Evolutionary conservation across 30 jellyfish, hydroid and myxozoan species (phyloP).

Genomic region (Catostylus mosaicus): DNA sequence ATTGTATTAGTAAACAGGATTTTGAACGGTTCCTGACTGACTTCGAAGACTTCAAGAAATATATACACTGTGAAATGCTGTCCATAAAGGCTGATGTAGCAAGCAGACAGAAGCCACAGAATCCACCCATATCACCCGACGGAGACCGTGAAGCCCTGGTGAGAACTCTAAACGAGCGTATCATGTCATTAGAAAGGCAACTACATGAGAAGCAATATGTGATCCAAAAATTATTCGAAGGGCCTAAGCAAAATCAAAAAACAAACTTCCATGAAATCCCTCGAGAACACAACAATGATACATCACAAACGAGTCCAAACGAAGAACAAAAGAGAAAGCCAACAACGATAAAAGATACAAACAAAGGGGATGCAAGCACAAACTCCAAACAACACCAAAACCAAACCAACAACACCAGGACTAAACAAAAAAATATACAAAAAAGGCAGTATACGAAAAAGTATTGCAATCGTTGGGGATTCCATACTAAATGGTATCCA

Average conservation of each 20-base stretch:
- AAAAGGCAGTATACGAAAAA: background rate
- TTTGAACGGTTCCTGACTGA: conserved; percentile 6
- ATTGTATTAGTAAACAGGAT: background rate
- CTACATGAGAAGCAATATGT: conserved; percentile 21
- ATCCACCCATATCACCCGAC: conserved; percentile 6
- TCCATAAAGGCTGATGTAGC: conserved; percentile 29
- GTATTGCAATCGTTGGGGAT: background rate
- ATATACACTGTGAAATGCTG: conserved; percentile 23
- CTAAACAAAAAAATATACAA: conserved; percentile 1
- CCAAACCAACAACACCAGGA: conserved; percentile 9
- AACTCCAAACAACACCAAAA: conserved; percentile 1
- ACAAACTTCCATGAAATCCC: conserved; percentile 16
- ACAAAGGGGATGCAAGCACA: conserved; percentile 10
- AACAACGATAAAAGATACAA: background rate
- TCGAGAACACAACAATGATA: background rate
- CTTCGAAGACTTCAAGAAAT: conserved; percentile 10
- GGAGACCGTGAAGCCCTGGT: conserved; percentile 15
- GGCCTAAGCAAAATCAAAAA: conserved; percentile 2
- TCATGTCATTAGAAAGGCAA: conserved; percentile 11
- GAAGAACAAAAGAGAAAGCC: conserved; percentile 18
- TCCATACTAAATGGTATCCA: background rate
- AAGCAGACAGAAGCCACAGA: conserved; percentile 20
- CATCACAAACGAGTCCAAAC: background rate
- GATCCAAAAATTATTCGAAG: conserved; percentile 8
- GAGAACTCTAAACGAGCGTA: conserved; percentile 12